A percentile compares a stretch with the other conserved stretches of the same genome.
These are phyloP conservation scores for Cassiopea xamachana DNA, from an alignment of 30 jellyfish, hydroid and myxozoan species.

Conservation along the genomic window DNA sequence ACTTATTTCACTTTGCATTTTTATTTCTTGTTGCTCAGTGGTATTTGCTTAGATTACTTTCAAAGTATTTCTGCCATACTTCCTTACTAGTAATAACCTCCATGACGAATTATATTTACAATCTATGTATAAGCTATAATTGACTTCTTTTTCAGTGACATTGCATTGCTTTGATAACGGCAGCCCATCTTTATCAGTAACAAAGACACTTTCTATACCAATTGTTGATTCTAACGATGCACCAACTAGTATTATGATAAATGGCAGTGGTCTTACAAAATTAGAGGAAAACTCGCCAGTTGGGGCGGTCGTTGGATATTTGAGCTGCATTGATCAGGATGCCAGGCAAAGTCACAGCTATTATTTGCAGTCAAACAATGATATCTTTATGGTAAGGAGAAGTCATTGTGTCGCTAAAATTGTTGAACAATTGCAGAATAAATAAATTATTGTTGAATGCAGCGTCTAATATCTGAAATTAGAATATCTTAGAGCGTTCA, in stretches of 20 bases:
- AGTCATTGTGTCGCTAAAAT: too few relatives aligned
- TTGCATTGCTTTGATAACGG: conserved; percentile 87
- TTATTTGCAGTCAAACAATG: conserved; percentile 4
- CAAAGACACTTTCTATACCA: conserved; percentile 25
- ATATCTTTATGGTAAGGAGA: conserved; percentile 19
- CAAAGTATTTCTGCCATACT: not conserved
- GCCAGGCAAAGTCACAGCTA: conserved; percentile 66
- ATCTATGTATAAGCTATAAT: not conserved
- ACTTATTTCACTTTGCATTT: not conserved
- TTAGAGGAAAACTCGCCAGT: conserved; percentile 75
- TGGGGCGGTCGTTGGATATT: conserved; percentile 69
- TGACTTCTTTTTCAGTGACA: conserved; percentile 42
- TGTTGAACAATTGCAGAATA: too few relatives aligned
- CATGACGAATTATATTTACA: rapidly evolving
- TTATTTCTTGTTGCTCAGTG: not conserved
- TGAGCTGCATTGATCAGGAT: conserved; percentile 82
- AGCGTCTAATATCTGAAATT: too few relatives aligned
- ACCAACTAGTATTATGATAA: conserved; percentile 60
- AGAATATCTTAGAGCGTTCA: too few relatives aligned
- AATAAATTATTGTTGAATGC: too few relatives aligned
- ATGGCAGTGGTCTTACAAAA: conserved; percentile 14
- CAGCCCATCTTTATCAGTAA: conserved; percentile 62
- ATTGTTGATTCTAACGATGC: conserved; percentile 84
- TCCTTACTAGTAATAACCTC: not conserved
- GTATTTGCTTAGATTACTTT: not conserved